Base-by-base conservation (phyloP, 2,888 invertebrate genomes). In the Melipona beecheii region DNA sequence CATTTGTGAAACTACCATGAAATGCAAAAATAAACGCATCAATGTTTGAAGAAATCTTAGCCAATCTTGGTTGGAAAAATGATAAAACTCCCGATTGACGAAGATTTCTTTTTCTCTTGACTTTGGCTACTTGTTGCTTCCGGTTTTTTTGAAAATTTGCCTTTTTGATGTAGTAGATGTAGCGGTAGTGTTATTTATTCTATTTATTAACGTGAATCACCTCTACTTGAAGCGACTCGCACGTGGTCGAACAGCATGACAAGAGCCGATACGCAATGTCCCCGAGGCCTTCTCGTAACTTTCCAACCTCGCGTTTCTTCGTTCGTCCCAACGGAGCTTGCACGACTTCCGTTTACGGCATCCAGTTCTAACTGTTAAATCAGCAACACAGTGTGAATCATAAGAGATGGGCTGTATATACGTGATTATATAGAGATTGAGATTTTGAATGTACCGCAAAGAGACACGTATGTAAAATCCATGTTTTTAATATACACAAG, bases 171-270 rank as follows among this genome's bases (percentile, higher is more conserved):
- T 43, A 27, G 82, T 70, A 77, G 60, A 24, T 58, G 66, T 85
- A 89, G 81, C 43, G 69, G 73, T 89, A 78, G 77, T 78, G 73
- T 2, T 90, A 90, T 90, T 90, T 91, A 90, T 90, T 91, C 69
- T 91, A 91, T 91, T 89, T 91, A 91, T 90, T 89, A 78, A 87
- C 75, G 75, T 64, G 68, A 79, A 87, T 78, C 31, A 84, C 77
- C 81, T 88, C 80, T 85, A 65, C 71, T 79, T 49, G 65, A 81
- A 78, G 56, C 78, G 76, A 86, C 78, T 78, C 78, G 71, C 79
- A 75, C 71, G 77, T 74, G 74, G 52, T 86, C 75, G 80, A 75
- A 81, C 75, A 73, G 71, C 80, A 80, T 69, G 72, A 78, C 56
- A 66, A 71, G 36, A 36, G 70, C 64, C 36, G 49, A 70, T 27